These are phyloP conservation scores for Galerucella calmariensis DNA, from an alignment of 2,888 invertebrate genomes.

Conservation along the genomic window DNA sequence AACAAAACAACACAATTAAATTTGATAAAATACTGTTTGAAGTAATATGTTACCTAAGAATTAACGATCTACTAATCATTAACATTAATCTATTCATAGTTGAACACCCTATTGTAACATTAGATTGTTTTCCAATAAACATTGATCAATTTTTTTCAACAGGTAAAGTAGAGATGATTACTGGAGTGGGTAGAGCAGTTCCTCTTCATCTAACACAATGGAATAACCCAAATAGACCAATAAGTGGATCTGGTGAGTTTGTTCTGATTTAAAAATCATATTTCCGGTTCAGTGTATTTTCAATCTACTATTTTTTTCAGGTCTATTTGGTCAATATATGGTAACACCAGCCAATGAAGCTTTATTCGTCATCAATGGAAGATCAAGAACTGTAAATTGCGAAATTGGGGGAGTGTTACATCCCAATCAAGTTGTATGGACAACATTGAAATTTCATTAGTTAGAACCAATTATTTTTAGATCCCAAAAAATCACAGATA, in stretches of 20 bases:
- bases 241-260: conserved; percentile 69
- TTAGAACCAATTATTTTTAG: conserved; percentile 12
- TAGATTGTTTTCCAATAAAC: conserved; percentile 5
- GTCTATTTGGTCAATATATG: conserved; percentile 78
- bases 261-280: background rate
- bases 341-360: conserved; percentile 78
- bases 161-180: conserved; percentile 82
- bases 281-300: background rate
- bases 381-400: conserved; percentile 78
- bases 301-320: conserved; percentile 55
- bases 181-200: conserved; percentile 75
- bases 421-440: conserved; percentile 75
- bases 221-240: conserved; percentile 74
- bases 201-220: conserved; percentile 70
- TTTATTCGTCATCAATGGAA: conserved; percentile 77
- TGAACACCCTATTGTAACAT: background rate
- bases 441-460: conserved; percentile 70
- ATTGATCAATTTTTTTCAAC: conserved; percentile 41
- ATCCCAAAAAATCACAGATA: background rate
- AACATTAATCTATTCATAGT: too few relatives aligned
- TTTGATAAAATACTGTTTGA: too few relatives aligned
- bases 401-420: conserved; percentile 77
- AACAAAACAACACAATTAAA: too few relatives aligned
- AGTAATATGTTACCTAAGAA: too few relatives aligned
- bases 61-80: too few relatives aligned